A percentile compares a stretch with the other conserved stretches of the same genome.
phyloP scores from a whole-genome alignment of 2,888 invertebrate genomes.

The Argyresthia albistria region DNA sequence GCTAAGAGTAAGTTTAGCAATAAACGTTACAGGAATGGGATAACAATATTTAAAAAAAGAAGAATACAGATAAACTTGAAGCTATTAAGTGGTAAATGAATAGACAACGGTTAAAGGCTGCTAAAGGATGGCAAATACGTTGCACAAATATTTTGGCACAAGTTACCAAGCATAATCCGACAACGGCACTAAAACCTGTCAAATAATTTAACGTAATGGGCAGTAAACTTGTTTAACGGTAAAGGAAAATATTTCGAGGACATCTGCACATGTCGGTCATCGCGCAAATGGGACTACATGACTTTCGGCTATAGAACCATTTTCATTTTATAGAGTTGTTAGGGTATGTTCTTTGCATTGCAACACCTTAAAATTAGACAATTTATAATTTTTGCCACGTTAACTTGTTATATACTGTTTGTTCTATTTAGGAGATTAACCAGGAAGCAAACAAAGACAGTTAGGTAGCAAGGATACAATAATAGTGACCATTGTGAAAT shows the following conservation, averaged over 20 bases:
- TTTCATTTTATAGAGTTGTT: background rate
- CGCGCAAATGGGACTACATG: background rate
- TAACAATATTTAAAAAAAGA: background rate
- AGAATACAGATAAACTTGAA: background rate
- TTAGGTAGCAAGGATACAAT: too few relatives aligned
- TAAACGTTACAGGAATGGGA: background rate
- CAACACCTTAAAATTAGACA: too few relatives aligned
- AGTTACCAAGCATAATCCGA: conserved; percentile 1
- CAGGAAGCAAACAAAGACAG: too few relatives aligned
- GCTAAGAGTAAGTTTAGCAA: background rate
- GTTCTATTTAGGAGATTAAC: too few relatives aligned
- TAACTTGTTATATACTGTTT: too few relatives aligned
- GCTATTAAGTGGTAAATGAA: background rate
- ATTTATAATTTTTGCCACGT: too few relatives aligned
- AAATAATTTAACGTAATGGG: background rate
- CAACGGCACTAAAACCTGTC: conserved; percentile 1
- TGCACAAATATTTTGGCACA: background rate
- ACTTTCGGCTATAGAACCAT: background rate
- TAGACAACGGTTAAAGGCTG: background rate
- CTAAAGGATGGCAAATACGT: background rate
- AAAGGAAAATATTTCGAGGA: conserved; percentile 1
- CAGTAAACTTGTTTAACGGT: conserved; percentile 3
- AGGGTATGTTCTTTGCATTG: too few relatives aligned
- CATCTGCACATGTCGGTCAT: conserved; percentile 3
- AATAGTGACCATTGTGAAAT: background rate